Percentiles rank a stretch among this genome's conserved stretches.
phyloP scores from a whole-genome alignment of 2,113 vertebrate species.

The Odocoileus hemionus region DNA sequence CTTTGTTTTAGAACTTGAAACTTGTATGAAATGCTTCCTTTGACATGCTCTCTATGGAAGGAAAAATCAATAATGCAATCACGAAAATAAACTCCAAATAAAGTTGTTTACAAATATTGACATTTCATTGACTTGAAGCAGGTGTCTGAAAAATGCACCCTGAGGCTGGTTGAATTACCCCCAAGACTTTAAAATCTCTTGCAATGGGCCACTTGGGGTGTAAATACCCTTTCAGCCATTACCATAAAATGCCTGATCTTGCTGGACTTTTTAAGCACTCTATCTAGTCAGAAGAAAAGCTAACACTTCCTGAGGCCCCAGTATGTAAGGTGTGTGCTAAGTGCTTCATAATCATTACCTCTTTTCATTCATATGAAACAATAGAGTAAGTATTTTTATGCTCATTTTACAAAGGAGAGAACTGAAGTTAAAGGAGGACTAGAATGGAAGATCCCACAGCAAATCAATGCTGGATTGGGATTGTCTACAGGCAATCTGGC shows the following conservation, averaged over 20 bases:
- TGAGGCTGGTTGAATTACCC: background rate
- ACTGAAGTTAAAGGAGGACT: background rate
- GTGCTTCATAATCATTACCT: background rate
- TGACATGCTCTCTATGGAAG: background rate
- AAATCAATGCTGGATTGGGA: background rate
- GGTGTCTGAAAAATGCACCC: background rate
- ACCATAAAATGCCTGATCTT: background rate
- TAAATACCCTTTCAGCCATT: background rate
- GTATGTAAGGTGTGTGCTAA: background rate
- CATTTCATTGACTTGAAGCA: conserved; percentile 8
- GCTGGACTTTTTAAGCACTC: background rate
- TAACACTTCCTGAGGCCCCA: background rate
- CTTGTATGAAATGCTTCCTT: conserved; percentile 16
- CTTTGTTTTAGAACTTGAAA: conserved; percentile 23
- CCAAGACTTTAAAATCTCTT: background rate
- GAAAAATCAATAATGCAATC: conserved; percentile 15
- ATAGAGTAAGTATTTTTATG: background rate
- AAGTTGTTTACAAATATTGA: background rate
- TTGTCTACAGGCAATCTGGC: background rate
- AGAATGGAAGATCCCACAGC: background rate
- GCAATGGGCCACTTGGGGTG: background rate
- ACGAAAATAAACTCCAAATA: conserved; percentile 30
- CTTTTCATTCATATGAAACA: background rate
- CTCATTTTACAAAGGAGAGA: background rate
- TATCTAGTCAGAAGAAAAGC: background rate